Percentiles rank a stretch among this genome's conserved stretches.
phyloP scores from a whole-genome alignment of 2,888 invertebrate genomes.

The Erynnis tages region DNA sequence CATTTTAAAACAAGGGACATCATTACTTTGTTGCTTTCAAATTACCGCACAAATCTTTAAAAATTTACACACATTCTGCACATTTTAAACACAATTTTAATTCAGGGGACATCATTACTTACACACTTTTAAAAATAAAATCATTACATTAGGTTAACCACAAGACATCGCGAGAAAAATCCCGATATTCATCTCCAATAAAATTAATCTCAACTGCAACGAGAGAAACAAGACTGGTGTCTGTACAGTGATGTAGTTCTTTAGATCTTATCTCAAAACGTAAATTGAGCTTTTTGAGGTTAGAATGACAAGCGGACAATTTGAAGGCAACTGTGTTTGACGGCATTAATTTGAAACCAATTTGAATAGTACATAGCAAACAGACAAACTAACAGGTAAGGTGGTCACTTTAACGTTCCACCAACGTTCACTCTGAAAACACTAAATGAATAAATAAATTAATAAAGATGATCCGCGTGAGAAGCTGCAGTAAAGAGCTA shows the following conservation, averaged over 20 bases:
- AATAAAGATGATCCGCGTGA: neutral
- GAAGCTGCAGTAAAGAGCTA: conserved; percentile 5
- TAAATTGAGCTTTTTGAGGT: neutral
- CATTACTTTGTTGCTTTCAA: no score
- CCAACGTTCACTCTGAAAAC: no score
- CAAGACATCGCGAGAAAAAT: neutral
- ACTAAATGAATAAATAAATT: neutral
- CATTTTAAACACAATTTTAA: no score
- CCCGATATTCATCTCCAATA: conserved; percentile 4
- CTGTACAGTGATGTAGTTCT: conserved; percentile 1
- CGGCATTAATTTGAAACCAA: neutral
- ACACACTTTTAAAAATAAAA: conserved; percentile 6
- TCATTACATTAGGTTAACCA: neutral
- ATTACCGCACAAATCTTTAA: no score
- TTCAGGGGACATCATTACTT: neutral
- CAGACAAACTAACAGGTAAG: no score
- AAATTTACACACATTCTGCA: no score
- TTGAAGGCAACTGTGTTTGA: neutral
- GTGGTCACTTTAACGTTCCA: no score
- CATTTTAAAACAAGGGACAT: no score
- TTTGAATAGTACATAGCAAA: neutral
- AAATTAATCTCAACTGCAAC: conserved; percentile 5
- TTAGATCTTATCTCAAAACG: conserved; percentile 1
- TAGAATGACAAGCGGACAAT: neutral
- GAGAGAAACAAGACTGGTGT: conserved; percentile 5